These are phyloP conservation scores for Yponomeuta sedellus DNA, from an alignment of 2,888 invertebrate species.

Conservation along the genomic window DNA sequence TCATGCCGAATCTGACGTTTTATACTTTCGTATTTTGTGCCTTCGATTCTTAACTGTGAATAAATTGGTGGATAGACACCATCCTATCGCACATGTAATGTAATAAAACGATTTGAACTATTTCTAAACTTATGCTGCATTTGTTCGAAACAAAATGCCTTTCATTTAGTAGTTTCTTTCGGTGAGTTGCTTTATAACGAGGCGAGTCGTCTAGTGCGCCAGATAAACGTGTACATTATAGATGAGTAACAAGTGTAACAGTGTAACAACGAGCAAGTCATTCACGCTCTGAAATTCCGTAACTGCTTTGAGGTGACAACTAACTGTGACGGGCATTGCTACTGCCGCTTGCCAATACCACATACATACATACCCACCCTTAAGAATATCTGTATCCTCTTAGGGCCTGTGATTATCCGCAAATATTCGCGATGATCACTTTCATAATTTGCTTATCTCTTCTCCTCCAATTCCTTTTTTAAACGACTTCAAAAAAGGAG, in stretches of 20 bases:
- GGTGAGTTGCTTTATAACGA: not conserved
- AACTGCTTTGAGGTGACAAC: not conserved
- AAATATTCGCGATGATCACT: too few species aligned
- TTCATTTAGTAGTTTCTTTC: not conserved
- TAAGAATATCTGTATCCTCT: too few species aligned
- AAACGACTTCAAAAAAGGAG: too few species aligned
- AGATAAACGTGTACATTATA: not conserved
- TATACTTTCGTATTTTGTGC: not conserved
- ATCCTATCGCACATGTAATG: not conserved
- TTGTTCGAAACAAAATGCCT: not conserved
- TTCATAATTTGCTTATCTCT: too few species aligned
- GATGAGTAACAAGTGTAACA: not conserved
- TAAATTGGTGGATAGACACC: conserved; percentile 2
- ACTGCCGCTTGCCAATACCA: too few species aligned
- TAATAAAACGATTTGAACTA: not conserved
- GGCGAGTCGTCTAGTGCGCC: not conserved
- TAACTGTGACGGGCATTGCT: not conserved
- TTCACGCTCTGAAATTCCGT: not conserved
- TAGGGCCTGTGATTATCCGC: too few species aligned
- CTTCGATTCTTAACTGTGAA: not conserved
- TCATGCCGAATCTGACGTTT: not conserved
- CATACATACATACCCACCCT: too few species aligned
- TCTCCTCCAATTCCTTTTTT: too few species aligned
- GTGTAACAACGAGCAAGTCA: not conserved
- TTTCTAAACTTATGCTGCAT: not conserved